Evolutionary conservation across 2,113 vertebrate species (phyloP), one percentile per base, ranked within the genome.

Genomic region (Podilymbus podiceps): DNA sequence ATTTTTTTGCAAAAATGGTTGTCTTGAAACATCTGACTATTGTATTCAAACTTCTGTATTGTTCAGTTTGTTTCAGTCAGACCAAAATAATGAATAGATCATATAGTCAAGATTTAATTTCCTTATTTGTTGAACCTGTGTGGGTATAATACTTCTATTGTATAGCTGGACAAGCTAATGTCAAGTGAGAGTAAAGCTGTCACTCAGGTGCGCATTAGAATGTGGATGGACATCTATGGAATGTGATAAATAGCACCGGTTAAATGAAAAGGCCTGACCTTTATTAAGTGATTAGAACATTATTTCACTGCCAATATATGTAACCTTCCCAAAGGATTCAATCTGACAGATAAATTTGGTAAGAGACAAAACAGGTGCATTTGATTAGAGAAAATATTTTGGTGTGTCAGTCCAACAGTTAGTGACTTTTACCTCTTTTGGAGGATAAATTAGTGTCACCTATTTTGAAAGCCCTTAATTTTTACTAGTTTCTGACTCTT

Each of bases 311-410:
- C 33, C 42, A 94, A 50, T 50, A 69, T 15, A 46, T 60, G 56
- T n/a, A 86, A 35, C 62, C 78, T 84, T 67, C 63, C 64, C 58
- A 91, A 75, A 90, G 38, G 30, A 49, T 42, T 89, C 18, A 40
- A 28, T 63, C 19, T 93, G 91, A 69, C 25, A 93, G 35, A 40
- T 10, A 83, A 64, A 69, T 77, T 75, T 92, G 53, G 16, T 44
- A 91, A 90, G 12, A 75, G 16, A 66, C 4, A 58, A 74, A 93
- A 58, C 19, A 85, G n/a, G 42, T 79, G 31, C 4, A 49, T 85
- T 95, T 91, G 27, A 63, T 69, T 31, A 91, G 13, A 86, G 12
- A 64, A 85, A 96, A 89, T 76, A 60, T n/a, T 91, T 94, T 74
- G 38, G 24, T 64, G 6, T 13, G 1, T 53, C 62, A 79, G 14